phyloP scores from a whole-genome alignment of 2,113 vertebrate genomes.

The Tauraco erythrolophus region DNA sequence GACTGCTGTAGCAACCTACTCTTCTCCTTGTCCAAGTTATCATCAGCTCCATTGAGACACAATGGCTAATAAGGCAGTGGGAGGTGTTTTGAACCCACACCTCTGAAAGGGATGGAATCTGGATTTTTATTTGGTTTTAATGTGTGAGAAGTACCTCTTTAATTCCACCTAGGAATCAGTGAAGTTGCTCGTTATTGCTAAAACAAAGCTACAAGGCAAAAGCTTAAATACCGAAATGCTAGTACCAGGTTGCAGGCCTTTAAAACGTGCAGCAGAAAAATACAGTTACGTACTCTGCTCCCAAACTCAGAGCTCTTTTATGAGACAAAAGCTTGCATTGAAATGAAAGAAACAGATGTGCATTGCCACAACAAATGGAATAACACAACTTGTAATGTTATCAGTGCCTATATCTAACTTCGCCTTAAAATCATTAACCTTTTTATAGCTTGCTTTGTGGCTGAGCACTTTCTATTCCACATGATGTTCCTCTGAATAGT shows the following conservation, averaged over 20 bases:
- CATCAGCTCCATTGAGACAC: neutral
- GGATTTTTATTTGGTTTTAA: neutral
- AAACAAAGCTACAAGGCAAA: neutral
- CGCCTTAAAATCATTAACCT: neutral
- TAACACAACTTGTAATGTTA: neutral
- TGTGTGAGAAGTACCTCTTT: neutral
- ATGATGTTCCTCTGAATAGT: neutral
- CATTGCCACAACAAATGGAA: neutral
- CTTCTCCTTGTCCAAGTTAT: neutral
- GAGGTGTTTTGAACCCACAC: neutral
- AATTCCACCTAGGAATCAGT: neutral
- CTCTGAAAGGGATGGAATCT: neutral
- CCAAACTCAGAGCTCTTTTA: neutral
- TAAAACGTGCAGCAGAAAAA: neutral
- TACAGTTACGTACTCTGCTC: neutral
- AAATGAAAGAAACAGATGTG: slow-evolving; percentile 15
- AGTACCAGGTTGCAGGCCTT: neutral
- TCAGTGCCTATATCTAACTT: neutral
- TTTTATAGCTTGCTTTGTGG: neutral
- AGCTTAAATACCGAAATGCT: neutral
- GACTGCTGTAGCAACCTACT: neutral
- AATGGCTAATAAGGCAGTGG: accelerated
- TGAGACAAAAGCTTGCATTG: neutral
- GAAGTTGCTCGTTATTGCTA: neutral
- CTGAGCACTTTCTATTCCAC: neutral